Evolutionary conservation across 2,797 vertebrate genomes (phyloP).

Genomic region (Argentina silus): DNA sequence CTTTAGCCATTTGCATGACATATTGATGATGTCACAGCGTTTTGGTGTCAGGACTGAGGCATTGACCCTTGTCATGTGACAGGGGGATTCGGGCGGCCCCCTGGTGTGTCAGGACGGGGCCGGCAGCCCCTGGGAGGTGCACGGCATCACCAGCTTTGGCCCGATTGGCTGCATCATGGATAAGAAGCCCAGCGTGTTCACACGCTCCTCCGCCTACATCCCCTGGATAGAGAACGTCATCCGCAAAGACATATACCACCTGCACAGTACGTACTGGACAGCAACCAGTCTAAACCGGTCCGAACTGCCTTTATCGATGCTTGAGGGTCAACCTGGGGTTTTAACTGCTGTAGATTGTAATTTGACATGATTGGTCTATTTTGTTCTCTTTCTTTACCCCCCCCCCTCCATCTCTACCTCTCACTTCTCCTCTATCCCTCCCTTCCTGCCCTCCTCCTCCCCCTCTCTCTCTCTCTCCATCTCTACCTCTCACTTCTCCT

Average conservation of each 20-base stretch:
- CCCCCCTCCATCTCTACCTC: background rate
- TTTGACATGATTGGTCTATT: no score
- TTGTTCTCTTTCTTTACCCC: no score
- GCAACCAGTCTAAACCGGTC: background rate
- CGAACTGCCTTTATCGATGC: background rate
- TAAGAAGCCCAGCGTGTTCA: slow-evolving; percentile 84
- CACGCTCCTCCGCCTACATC: slow-evolving; percentile 75
- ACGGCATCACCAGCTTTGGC: slow-evolving; percentile 83
- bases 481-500: no score
- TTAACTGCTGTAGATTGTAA: no score
- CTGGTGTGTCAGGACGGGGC: slow-evolving; percentile 75
- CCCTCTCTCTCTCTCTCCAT: no score
- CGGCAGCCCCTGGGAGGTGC: slow-evolving; percentile 71
- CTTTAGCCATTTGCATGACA: background rate
- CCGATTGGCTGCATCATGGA: slow-evolving; percentile 81
- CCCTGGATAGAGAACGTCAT: slow-evolving; percentile 76
- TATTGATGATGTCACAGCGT: background rate
- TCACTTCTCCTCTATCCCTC: background rate
- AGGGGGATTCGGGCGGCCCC: slow-evolving; percentile 83
- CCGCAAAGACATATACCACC: slow-evolving; percentile 75
- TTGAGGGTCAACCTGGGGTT: no score
- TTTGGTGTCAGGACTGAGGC: background rate
- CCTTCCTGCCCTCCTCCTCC: background rate
- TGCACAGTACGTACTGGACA: slow-evolving; percentile 61
- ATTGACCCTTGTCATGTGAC: slow-evolving; percentile 2